Conservation (phyloP, 2,113 vertebrate species). For the Shinisaurus crocodilurus region DNA sequence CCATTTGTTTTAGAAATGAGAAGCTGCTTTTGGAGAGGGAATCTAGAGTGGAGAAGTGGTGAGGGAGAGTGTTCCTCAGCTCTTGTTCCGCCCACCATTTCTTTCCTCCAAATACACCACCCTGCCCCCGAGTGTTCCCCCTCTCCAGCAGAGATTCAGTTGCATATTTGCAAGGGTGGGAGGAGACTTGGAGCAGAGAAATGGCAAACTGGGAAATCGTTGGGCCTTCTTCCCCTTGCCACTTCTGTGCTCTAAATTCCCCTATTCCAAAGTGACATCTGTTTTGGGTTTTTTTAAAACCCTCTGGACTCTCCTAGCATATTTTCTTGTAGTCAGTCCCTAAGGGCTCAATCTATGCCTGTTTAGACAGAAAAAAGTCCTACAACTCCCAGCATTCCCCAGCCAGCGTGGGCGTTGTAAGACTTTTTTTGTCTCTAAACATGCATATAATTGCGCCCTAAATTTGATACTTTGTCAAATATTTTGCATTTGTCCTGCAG, state of each 20-base stretch:
- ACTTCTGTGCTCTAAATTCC: neutral
- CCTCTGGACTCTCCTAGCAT: neutral
- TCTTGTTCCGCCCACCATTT: neutral
- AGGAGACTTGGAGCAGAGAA: neutral
- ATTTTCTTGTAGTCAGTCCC: neutral
- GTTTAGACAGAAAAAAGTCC: too few species aligned
- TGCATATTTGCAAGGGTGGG: neutral
- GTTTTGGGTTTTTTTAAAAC: neutral
- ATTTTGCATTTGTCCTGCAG: neutral
- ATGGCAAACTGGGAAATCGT: neutral
- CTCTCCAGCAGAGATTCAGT: neutral
- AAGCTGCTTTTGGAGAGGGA: constrained; percentile 18
- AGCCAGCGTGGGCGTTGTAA: too few species aligned
- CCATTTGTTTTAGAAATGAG: neutral
- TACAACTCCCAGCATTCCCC: too few species aligned
- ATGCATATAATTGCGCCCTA: neutral
- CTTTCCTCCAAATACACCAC: neutral
- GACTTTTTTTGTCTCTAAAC: too few species aligned
- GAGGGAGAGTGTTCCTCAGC: neutral
- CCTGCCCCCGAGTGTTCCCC: neutral
- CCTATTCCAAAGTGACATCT: neutral
- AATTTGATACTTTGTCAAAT: neutral
- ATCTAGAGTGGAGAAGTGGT: neutral
- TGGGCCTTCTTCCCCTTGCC: neutral
- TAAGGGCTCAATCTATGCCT: neutral